These are phyloP conservation scores for Montifringilla adamsi DNA, from an alignment of 2,113 vertebrate genomes.

Conservation along the genomic window DNA sequence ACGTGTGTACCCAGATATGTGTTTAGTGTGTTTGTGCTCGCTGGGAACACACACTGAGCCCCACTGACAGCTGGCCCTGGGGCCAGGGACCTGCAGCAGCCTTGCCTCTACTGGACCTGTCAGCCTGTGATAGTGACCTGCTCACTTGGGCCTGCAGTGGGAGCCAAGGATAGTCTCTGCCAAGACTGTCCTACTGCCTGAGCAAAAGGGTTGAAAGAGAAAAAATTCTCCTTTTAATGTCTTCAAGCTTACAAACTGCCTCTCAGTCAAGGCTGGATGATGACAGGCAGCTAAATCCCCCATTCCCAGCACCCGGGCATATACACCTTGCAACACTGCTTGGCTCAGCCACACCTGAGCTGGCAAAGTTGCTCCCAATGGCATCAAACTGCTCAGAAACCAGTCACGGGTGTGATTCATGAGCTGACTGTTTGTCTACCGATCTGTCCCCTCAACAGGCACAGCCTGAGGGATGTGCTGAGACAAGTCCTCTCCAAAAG, in stretches of 20 bases:
- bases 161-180: not conserved
- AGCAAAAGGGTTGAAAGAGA: not conserved
- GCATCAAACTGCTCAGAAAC: not conserved
- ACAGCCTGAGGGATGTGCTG: not conserved
- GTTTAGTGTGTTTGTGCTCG: not conserved
- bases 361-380: not conserved
- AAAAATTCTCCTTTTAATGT: not conserved
- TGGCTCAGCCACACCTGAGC: not conserved
- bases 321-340: not conserved
- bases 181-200: not conserved
- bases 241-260: not conserved
- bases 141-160: not conserved
- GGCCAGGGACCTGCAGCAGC: not conserved
- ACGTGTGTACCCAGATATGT: accelerated
- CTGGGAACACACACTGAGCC: not conserved
- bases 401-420: not conserved
- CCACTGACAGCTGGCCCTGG: not conserved
- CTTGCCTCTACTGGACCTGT: not conserved
- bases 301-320: not conserved
- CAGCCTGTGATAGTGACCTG: not conserved
- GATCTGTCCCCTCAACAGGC: not conserved
- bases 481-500: not conserved
- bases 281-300: not conserved
- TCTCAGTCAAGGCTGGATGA: not conserved
- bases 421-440: not conserved